Evolutionary conservation across 2,113 vertebrate species (phyloP), one percentile per base, ranked within the genome.

Genomic region (Rhinoderma darwinii): DNA sequence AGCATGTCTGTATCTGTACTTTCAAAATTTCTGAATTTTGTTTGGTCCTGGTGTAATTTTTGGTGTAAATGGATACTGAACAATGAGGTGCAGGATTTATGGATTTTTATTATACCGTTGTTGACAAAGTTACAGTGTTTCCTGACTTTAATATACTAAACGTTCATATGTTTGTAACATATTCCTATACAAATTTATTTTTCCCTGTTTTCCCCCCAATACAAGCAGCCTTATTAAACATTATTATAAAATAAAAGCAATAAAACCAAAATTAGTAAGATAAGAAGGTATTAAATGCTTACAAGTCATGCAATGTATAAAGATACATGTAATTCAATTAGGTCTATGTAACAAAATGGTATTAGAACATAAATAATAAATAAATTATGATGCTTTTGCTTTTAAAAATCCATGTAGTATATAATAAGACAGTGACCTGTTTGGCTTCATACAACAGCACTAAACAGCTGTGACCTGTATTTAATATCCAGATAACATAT

Each of bases 401-500:
- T 39, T 74, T 41, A 41, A 15, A 68, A 18, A 35, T 35, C 70
- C 14, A 22, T n/a, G 27, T 39, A 37, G 35, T 5, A 11, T 17
- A 35, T 77, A 77, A 9, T 15, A 25, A 61, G 2, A 50, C 22
- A 7, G 30, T 50, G 14, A 77, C 75, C 14, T 77, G n/a, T 43
- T 80, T 35, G 72, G 6, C 27, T 1, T 14, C 27, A 37, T 22
- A 37, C 68, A 47, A 51, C n/a, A 12, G 68, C 41, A 32, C 43
- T 51, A n/a, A 80, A 80, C 77, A 80, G 51, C 51, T 39, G 77
- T 80, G 18, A 35, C 47, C 8, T 30, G 75, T 35, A 35, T 54
- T 44, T 78, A 10, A 43, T 11, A 44, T 68, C 41, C 39, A 66
- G 59, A 68, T 25, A 70, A 72, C 15, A 83, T 15, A 50, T 44